Conservation (phyloP, 1,140 invertebrate genomes). For the Bombus sylvicola region DNA sequence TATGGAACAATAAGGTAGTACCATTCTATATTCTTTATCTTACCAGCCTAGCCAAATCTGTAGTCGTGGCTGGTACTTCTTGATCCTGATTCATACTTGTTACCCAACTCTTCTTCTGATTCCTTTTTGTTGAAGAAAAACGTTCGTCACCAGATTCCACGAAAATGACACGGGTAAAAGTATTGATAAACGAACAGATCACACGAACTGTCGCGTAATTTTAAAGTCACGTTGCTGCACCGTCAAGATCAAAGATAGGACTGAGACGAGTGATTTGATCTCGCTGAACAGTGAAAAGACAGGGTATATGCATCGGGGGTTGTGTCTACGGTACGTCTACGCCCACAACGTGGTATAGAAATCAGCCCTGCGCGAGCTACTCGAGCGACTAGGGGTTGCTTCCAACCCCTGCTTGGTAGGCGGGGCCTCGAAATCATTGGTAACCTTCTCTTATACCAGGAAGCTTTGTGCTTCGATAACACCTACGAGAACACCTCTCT, state of each 20-base stretch:
- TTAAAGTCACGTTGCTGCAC: slow-evolving; percentile 43
- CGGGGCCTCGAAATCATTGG: slow-evolving; percentile 70
- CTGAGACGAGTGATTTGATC: slow-evolving; percentile 75
- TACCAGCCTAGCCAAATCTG: slow-evolving; percentile 65
- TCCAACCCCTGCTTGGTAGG: slow-evolving; percentile 63
- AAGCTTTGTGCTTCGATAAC: slow-evolving; percentile 22
- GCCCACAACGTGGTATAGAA: slow-evolving; percentile 72
- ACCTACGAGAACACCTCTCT: slow-evolving; percentile 35
- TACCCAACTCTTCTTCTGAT: neutral
- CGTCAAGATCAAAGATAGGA: slow-evolving; percentile 64
- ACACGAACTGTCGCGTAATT: slow-evolving; percentile 27
- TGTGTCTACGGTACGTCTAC: slow-evolving; percentile 70
- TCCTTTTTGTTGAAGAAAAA: neutral
- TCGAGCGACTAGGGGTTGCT: slow-evolving; percentile 60
- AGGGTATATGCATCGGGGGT: slow-evolving; percentile 61
- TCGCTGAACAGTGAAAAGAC: slow-evolving; percentile 62
- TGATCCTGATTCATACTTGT: slow-evolving; percentile 61
- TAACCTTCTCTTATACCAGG: slow-evolving; percentile 45
- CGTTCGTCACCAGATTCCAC: slow-evolving; percentile 57
- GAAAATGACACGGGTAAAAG: neutral
- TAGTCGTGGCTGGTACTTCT: slow-evolving; percentile 62
- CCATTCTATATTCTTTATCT: slow-evolving; percentile 25
- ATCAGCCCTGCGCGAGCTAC: slow-evolving; percentile 74
- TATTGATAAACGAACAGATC: slow-evolving; percentile 17
- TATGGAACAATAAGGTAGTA: neutral